Conservation (phyloP, 2,113 vertebrate species). For the Corvus moneduloides region DNA sequence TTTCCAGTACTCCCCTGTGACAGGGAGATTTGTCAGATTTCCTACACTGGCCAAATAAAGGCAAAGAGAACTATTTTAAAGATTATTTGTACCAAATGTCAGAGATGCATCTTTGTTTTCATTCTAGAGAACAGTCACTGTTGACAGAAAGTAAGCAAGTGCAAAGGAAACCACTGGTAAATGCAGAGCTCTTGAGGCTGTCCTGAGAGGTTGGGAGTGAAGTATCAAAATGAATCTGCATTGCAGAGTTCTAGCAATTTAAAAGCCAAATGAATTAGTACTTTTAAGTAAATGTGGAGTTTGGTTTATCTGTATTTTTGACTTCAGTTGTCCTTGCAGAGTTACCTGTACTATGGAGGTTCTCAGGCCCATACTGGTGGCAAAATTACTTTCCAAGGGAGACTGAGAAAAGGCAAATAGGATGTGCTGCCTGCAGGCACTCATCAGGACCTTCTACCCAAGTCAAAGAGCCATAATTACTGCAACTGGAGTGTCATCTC, state of each 20-base stretch:
- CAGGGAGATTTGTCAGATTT: not conserved
- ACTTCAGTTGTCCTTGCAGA: not conserved
- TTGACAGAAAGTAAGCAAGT: not conserved
- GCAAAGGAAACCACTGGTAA: not conserved
- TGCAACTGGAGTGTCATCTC: not conserved
- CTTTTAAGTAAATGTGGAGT: not conserved
- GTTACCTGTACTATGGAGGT: not conserved
- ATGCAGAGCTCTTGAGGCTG: not conserved
- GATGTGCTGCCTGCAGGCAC: not conserved
- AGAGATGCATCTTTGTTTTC: not conserved
- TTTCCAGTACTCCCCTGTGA: not conserved
- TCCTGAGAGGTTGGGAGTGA: not conserved
- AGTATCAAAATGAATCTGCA: not conserved
- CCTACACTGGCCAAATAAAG: not conserved
- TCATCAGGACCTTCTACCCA: not conserved
- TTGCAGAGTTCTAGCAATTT: not conserved
- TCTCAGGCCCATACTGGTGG: not conserved
- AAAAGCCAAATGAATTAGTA: not conserved
- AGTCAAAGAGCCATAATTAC: not conserved
- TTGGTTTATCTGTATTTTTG: not conserved
- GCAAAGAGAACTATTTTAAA: not conserved
- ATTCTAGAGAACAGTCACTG: not conserved
- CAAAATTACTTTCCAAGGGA: not conserved
- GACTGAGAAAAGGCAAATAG: not conserved
- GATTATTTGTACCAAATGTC: not conserved